These are phyloP conservation scores for Leptinotarsa peninsularis DNA, from an alignment of 2,888 invertebrate genomes.

Conservation along the genomic window DNA sequence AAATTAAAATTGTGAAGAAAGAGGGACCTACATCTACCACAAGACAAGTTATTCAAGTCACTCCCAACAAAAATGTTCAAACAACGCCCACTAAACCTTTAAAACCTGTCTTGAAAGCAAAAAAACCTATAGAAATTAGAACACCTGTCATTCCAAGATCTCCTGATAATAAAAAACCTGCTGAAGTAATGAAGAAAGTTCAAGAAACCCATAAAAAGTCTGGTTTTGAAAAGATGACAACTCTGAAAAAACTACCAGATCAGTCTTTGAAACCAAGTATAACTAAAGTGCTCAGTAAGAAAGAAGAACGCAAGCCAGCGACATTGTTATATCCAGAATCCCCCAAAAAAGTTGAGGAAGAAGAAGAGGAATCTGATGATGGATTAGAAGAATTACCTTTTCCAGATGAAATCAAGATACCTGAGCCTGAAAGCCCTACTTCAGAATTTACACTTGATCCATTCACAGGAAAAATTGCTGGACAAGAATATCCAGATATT, in stretches of 20 bases:
- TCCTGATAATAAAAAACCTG: conserved; percentile 22
- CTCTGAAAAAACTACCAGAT: conserved; percentile 33
- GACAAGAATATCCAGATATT: conserved; percentile 52
- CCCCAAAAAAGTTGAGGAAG: conserved; percentile 39
- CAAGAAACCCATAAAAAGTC: conserved; percentile 44
- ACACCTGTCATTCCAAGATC: background rate
- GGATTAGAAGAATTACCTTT: conserved; percentile 77
- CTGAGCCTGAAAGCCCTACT: conserved; percentile 74
- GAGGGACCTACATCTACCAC: conserved; percentile 52
- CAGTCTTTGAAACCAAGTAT: background rate
- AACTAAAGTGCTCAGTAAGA: conserved; percentile 9
- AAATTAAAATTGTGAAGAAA: conserved; percentile 67
- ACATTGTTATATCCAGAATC: conserved; percentile 19
- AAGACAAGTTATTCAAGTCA: conserved; percentile 53
- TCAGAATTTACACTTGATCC: conserved; percentile 78
- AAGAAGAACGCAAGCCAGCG: conserved; percentile 13
- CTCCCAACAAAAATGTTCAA: conserved; percentile 39
- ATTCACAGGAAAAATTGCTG: conserved; percentile 50
- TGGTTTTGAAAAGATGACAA: conserved; percentile 38
- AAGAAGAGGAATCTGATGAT: conserved; percentile 66
- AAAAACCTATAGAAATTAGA: conserved; percentile 23
- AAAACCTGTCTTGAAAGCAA: conserved; percentile 25
- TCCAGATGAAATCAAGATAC: conserved; percentile 69
- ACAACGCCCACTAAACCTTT: conserved; percentile 11
- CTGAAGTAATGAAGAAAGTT: conserved; percentile 38